These are phyloP conservation scores for Danaus plexippus DNA, from an alignment of 1,140 invertebrate species.

Conservation along the genomic window DNA sequence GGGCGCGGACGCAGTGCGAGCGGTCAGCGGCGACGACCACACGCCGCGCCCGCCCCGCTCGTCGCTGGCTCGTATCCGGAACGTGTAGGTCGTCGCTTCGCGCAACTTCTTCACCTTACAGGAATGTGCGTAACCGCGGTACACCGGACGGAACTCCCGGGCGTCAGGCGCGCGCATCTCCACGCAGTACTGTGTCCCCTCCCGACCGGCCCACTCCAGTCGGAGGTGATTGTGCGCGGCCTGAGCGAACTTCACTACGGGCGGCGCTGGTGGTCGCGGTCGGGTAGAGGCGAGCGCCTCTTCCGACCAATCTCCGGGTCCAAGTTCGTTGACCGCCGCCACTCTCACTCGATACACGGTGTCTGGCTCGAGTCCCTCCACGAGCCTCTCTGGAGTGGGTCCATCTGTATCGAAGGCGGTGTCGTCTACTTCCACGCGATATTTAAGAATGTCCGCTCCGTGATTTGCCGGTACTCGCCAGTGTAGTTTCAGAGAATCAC, in stretches of 20 bases:
- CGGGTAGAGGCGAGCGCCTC: slow-evolving; percentile 79
- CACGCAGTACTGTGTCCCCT: slow-evolving; percentile 83
- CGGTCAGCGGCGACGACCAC: slow-evolving; percentile 79
- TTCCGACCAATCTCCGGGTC: slow-evolving; percentile 83
- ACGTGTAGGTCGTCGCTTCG: slow-evolving; percentile 84
- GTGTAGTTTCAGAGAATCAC: slow-evolving; percentile 76
- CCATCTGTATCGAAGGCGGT: slow-evolving; percentile 73
- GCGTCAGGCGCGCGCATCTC: slow-evolving; percentile 81
- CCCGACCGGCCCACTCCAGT: slow-evolving; percentile 85
- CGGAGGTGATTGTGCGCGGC: slow-evolving; percentile 85
- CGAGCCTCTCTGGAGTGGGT: slow-evolving; percentile 66
- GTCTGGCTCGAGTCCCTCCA: slow-evolving; percentile 72
- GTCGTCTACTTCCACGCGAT: slow-evolving; percentile 83
- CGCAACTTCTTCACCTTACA: slow-evolving; percentile 86
- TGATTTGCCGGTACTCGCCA: slow-evolving; percentile 83
- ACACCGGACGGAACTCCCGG: slow-evolving; percentile 82
- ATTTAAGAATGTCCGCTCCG: slow-evolving; percentile 80
- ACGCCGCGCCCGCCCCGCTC: slow-evolving; percentile 84
- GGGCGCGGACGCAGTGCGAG: slow-evolving; percentile 82
- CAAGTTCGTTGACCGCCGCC: slow-evolving; percentile 87
- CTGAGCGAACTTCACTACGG: slow-evolving; percentile 79
- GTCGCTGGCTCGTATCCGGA: slow-evolving; percentile 87
- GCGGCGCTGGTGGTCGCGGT: slow-evolving; percentile 83
- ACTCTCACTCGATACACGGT: slow-evolving; percentile 80
- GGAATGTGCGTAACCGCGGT: slow-evolving; percentile 81